phyloP scores from a whole-genome alignment of 2,113 vertebrate genomes.

The Cettia cetti region DNA sequence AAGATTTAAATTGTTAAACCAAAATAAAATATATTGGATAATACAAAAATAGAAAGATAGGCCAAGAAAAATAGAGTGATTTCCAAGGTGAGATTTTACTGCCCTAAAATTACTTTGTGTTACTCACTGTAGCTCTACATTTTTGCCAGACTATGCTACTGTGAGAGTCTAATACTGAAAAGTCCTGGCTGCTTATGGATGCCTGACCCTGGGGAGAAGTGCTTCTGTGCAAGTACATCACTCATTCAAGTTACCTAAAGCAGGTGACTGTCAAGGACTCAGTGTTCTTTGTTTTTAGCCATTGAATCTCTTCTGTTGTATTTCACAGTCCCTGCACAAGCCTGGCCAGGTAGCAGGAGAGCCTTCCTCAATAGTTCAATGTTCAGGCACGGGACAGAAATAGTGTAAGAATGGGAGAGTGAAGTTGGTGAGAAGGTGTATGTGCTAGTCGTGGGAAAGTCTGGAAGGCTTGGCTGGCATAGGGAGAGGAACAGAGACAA shows the following conservation, averaged over 20 bases:
- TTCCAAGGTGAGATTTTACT: background rate
- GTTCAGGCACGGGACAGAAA: background rate
- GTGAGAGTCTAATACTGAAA: accelerated
- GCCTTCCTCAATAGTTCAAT: background rate
- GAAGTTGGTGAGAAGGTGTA: background rate
- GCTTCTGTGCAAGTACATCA: background rate
- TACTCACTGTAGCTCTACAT: background rate
- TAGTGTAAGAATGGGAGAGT: background rate
- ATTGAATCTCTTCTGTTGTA: background rate
- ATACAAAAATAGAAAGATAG: background rate
- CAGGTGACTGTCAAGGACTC: background rate
- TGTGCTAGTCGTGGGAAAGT: background rate
- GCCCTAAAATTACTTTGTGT: background rate
- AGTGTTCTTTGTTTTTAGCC: background rate
- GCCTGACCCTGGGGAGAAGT: background rate
- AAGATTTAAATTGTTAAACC: background rate
- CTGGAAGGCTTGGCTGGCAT: background rate
- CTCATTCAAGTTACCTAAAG: background rate
- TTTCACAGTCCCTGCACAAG: background rate
- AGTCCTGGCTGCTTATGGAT: background rate
- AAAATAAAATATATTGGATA: background rate
- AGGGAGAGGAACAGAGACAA: background rate
- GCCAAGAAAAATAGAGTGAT: background rate
- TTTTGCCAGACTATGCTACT: background rate
- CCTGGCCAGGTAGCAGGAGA: background rate